Evolutionary conservation across 2,113 vertebrate species (phyloP).

Genomic region (Microtus montanus): DNA sequence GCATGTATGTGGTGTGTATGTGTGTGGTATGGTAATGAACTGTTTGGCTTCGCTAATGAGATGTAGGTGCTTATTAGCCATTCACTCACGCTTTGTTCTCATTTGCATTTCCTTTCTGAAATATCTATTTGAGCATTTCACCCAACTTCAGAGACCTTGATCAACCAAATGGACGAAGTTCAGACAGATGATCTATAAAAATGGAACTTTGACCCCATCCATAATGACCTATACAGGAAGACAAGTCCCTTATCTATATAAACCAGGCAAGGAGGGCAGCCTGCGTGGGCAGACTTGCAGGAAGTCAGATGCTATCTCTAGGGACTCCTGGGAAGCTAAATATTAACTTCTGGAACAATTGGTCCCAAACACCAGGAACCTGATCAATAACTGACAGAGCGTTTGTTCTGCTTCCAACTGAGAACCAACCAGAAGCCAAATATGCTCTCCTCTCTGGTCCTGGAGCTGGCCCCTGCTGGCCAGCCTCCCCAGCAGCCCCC

Average conservation of each 20-base stretch:
- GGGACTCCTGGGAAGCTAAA: not conserved
- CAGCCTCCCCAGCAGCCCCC: not conserved
- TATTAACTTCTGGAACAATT: constrained; percentile 3
- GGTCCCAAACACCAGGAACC: not conserved
- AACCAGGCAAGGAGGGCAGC: not conserved
- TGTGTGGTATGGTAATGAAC: not conserved
- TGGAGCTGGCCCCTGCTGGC: not conserved
- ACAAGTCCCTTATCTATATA: not conserved
- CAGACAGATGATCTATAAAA: not conserved
- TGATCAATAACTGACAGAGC: not conserved
- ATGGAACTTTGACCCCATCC: not conserved
- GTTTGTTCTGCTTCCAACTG: not conserved
- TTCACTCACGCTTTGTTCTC: not conserved
- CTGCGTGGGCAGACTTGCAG: not conserved
- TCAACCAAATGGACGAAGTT: not conserved
- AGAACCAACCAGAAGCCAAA: not conserved
- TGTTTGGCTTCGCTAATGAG: not conserved
- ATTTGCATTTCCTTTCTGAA: not conserved
- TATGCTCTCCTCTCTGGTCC: too few relatives aligned
- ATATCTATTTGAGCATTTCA: not conserved
- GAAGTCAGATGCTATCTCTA: not conserved
- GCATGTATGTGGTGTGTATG: not conserved
- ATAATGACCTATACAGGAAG: not conserved
- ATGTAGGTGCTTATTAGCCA: not conserved
- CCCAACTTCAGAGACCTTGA: not conserved